Evolutionary conservation across 2,888 invertebrate genomes (phyloP), one percentile per base, ranked within the genome.

Genomic region (Rhagium mordax): DNA sequence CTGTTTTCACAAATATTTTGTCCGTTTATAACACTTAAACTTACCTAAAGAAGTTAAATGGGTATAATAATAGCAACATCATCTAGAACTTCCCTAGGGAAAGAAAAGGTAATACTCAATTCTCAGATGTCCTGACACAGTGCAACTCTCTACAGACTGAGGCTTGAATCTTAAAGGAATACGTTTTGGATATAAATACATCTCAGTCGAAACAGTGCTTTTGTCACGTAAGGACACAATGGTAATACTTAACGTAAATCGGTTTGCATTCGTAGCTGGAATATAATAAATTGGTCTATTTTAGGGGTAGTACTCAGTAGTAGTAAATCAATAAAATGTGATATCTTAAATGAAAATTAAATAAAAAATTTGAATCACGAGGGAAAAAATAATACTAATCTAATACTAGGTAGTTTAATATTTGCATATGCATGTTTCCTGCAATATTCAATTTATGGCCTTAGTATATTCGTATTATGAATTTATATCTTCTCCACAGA

Each of bases 161-260:
- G 29, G 53, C 27, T 29, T 57, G 15, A 57, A 57, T 57, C 57
- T 57, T 29, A 21, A 16, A 27, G 57, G 57, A 57, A 57, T 57
- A 57, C 21, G 29, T 24, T 57, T 29, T 57, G 27, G 27, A 57
- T 27, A 57, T 57, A 57, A 57, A 57, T 57, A 57, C 21, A 27
- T 57, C 27, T 29, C 57, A 29, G 29, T 57, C 29, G 57, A 29
- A 57, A 57, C 57, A 6, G 27, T 15, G 57, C 57, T 15, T 57
- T 57, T 57, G 57, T 57, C 57, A 57, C 57, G 57, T 57, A 57
- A 27, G 10, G 57, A 57, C 29, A 29, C n/a, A 29, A 29, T 57
- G 5, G 29, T 57, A 16, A 27, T 57, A 29, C 21, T 55, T 21
- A 13, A 20, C 57, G 57, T 20, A 57, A 57, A n/a, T 5, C 33